Base-by-base conservation (phyloP, 1,140 invertebrate species). In the Chionoecetes opilio region DNA sequence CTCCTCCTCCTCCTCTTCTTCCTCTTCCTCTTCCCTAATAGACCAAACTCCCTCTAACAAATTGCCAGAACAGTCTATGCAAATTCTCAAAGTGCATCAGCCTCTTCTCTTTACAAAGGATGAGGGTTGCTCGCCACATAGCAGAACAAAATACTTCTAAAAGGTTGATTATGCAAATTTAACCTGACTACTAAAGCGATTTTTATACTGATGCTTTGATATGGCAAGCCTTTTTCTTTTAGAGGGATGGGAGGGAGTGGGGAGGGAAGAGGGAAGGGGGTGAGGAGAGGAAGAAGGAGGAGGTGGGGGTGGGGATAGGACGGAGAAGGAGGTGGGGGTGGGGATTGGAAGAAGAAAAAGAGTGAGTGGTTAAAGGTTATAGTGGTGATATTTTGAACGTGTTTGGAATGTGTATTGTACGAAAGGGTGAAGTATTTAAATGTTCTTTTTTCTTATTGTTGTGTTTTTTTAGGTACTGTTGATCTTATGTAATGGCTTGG, bases 131-230 rank as follows among this genome's bases (percentile, higher is more conserved):
- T 26, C n/a, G 21, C 63, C 26, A 75, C 63, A 75, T 2, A n/a
- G 3, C 63, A 75, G 53, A 63, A 63, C 63, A 75, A 75, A 26
- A 75, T 11, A 46, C 41, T 46, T 46, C 5, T 21, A 75, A 75
- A 75, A 75, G 63, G 6, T 75, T 75, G 63, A 75, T 75, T 75
- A 75, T 75, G 63, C 63, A 75, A 75, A 75, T 75, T 75, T 14
- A 17, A 2, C 9, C 21, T 75, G 11, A 75, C 63, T 75, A 26
- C 63, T 75, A n/a, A 26, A 75, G 63, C 11, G 26, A n/a, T 5
- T 75, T 75, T n/a, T 17, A n/a, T n/a, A n/a, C 21, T 75, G 63
- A 75, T n/a, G 63, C 63, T 75, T n/a, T 75, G 63, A 75, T n/a
- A n/a, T 6, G 63, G 46, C 11, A 53, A 53, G 46, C 11, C 38